Evolutionary conservation across 2,113 vertebrate species (phyloP), one percentile per base, ranked within the genome.

Genomic region (Albula glossodonta): DNA sequence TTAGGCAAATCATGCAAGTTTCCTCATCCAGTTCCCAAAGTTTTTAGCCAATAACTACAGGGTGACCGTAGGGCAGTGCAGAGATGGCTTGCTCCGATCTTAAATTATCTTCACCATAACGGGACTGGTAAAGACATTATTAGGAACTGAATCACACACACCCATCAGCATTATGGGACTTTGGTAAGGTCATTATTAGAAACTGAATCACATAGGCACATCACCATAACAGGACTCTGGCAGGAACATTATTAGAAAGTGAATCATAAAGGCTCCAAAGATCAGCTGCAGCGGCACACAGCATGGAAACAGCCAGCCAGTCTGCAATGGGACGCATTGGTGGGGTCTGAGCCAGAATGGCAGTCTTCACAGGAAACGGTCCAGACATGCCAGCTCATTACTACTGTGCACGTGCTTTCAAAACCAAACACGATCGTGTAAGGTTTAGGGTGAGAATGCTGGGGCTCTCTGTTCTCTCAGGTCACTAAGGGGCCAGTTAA

Each of bases 351-450:
- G 50, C 48, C 79, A 80, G 49, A 80, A 51, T n/a, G 10, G 51
- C 53, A 48, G 12, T 17, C 41, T 19, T 83, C 53, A 66, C 82
- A 83, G 82, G 82, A 83, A 83, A 48, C 82, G n/a, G n/a, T 49
- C 82, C 57, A 83, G 82, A 83, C 56, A 48, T 17, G 52, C 41
- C 19, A 56, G n/a, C 41, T 63, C 25, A 48, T 83, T 83, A 63
- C 57, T 31, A 66, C n/a, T 66, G 41, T 31, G 19, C 12, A 83
- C 52, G 48, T 49, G 15, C 11, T 49, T 66, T 80, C 50, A 50
- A 51, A 9, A 19, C 48, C 7, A 22, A 51, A 80, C 79, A 22
- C 41, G 9, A 51, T 48, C 31, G 48, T 17, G 50, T 51, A 80
- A 50, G 79, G 79, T 13, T 11, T 1, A 31, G 70, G 70, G 70